Percentiles rank a stretch among this genome's conserved stretches.
Evolutionary conservation across 1,140 invertebrate genomes (phyloP).

Genomic region (Drosophila sp.): DNA sequence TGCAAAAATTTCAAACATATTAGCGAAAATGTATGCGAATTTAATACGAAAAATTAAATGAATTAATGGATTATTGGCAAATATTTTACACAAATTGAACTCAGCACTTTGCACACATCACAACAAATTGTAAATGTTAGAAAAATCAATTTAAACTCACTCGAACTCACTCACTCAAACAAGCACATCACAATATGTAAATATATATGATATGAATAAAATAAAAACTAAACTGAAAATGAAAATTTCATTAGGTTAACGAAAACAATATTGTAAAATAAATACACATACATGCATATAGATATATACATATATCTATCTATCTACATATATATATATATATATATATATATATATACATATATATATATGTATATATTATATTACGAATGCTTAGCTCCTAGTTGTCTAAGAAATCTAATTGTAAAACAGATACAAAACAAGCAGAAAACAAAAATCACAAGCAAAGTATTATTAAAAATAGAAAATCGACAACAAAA

Average conservation of each 20-base stretch:
- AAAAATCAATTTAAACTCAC: constrained; percentile 23
- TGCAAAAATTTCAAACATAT: constrained; percentile 17
- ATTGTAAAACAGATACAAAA: constrained; percentile 54
- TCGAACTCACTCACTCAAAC: constrained; percentile 46
- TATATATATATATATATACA: constrained; percentile 22
- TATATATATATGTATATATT: constrained; percentile 15
- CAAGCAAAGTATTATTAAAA: constrained; percentile 77
- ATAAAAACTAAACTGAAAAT: background rate
- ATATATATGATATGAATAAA: constrained; percentile 6
- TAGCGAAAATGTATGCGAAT: constrained; percentile 66
- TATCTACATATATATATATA: background rate
- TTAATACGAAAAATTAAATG: constrained; percentile 43
- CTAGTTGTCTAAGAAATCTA: constrained; percentile 57
- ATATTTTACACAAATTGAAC: constrained; percentile 43
- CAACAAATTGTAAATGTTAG: constrained; percentile 66
- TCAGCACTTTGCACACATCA: constrained; percentile 52
- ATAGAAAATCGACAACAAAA: constrained; percentile 39
- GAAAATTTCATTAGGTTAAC: constrained; percentile 1
- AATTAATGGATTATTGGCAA: constrained; percentile 44
- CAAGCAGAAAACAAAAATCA: constrained; percentile 42
- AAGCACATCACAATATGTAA: constrained; percentile 52
- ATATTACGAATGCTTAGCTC: constrained; percentile 4
- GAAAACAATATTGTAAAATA: constrained; percentile 2
- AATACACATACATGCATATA: constrained; percentile 22
- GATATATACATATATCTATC: constrained; percentile 30